Percentiles rank a stretch among this genome's conserved stretches.
Evolutionary conservation across 2,797 vertebrate genomes (phyloP).

Genomic region (Myotis myotis): DNA sequence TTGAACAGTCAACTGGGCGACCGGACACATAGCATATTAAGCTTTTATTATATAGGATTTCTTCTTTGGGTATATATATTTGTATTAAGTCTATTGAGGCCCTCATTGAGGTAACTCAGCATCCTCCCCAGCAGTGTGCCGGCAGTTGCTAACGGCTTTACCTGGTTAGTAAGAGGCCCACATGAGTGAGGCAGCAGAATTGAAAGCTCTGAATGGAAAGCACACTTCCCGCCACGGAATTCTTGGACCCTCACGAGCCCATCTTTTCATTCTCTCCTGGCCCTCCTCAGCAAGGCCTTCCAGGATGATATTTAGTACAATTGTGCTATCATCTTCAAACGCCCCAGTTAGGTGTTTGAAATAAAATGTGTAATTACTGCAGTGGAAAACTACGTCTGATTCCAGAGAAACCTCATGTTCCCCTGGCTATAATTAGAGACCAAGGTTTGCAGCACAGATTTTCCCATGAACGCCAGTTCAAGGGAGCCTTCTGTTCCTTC

Average conservation of each 20-base stretch:
- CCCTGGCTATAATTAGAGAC: constrained; percentile 63
- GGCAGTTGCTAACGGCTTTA: not conserved
- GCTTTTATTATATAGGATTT: not conserved
- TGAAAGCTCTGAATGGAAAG: not conserved
- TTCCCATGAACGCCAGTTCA: constrained; percentile 51
- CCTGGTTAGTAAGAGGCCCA: not conserved
- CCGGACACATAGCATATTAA: no score
- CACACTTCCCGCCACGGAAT: not conserved
- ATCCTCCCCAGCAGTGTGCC: not conserved
- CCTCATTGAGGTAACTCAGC: not conserved
- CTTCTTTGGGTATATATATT: not conserved
- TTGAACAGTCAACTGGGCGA: no score
- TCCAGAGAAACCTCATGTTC: constrained; percentile 63
- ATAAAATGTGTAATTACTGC: constrained; percentile 69
- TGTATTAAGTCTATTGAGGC: not conserved
- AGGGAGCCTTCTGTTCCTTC: constrained; percentile 37
- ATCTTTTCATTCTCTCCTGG: not conserved
- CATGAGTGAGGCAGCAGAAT: not conserved
- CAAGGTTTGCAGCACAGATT: constrained; percentile 35
- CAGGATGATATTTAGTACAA: not conserved
- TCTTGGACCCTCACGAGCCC: not conserved
- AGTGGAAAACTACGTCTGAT: constrained; percentile 54
- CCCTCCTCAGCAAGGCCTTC: not conserved
- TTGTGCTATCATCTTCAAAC: constrained; percentile 60
- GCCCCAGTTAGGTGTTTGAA: constrained; percentile 67